Evolutionary conservation across 2,888 invertebrate species (phyloP).

Genomic region (Lochmaea crataegi): DNA sequence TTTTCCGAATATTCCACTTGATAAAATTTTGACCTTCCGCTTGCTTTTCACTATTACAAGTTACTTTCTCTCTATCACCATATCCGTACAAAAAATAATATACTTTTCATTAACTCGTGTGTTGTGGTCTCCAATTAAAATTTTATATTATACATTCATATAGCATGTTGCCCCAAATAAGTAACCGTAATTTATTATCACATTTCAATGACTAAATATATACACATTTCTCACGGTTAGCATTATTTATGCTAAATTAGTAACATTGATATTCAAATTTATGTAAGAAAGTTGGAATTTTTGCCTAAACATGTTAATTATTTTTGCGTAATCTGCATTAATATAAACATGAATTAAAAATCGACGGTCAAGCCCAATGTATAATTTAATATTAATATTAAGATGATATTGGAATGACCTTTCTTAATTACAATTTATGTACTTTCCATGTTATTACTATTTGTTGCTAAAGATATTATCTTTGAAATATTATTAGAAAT

Average conservation of each 20-base stretch:
- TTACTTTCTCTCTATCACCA: background rate
- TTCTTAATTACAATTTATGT: too few species aligned
- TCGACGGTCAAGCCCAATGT: too few species aligned
- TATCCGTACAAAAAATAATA: background rate
- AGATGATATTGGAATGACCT: too few species aligned
- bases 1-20: background rate
- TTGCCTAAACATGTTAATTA: background rate
- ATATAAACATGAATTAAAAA: background rate
- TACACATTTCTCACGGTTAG: conserved; percentile 2
- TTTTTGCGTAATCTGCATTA: background rate
- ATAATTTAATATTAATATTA: too few species aligned
- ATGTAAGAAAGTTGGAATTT: background rate
- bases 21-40: background rate
- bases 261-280: conserved; percentile 4
- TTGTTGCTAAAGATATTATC: too few species aligned
- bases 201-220: background rate
- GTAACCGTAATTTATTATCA: background rate
- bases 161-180: background rate
- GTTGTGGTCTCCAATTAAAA: background rate
- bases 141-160: background rate
- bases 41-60: background rate
- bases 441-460: too few species aligned
- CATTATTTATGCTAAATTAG: background rate
- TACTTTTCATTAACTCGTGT: background rate
- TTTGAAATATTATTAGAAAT: too few species aligned